Evolutionary conservation across 2,888 invertebrate genomes (phyloP), one percentile per base, ranked within the genome.

Genomic region (Hyposoter dolosus): DNA sequence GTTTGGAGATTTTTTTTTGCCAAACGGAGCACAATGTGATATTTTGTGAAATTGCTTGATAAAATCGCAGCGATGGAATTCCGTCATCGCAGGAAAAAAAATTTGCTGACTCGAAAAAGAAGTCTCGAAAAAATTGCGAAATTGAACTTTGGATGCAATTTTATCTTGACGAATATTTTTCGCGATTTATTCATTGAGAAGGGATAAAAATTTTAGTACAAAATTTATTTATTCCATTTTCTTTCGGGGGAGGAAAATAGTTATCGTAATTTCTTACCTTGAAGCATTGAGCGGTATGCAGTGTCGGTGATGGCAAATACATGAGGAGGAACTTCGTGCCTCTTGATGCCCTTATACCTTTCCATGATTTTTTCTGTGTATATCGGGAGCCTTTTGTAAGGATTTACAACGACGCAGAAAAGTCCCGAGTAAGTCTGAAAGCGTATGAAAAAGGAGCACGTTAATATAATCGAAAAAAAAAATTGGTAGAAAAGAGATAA

Each of bases 301-400:
- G 98, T 98, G 95, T 99, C 99, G 90, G 99, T 99, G 95, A 99
- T 99, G 94, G 99, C 99, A 95, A 99, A 99, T 88, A 99, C 99
- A 95, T 99, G 99, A 74, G 99, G 99, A 88, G 99, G 99, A 90
- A 99, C 98, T 95, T 99, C 99, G 95, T 99, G 99, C 92, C 99
- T 95, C 95, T 99, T 99, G 95, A 99, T 99, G 91, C 99, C 99
- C 96, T 99, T 99, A 96, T 99, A 99, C 95, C 99, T 96, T 95
- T 99, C 99, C 97, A 99, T 99, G 91, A 99, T 98, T 95, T 98
- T 98, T 95, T 99, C 99, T 93, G 99, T 99, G 96, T 99, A 99
- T 94, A 99, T 99, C 88, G 99, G 99, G 94, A 99, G 96, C 95
- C 98, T 97, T 95, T 99, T 99, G 97, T 99, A 99, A 4, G 99